Percentiles rank a stretch among this genome's conserved stretches.
Conservation (phyloP, 2,888 invertebrate species). For the Empis stercorea region DNA sequence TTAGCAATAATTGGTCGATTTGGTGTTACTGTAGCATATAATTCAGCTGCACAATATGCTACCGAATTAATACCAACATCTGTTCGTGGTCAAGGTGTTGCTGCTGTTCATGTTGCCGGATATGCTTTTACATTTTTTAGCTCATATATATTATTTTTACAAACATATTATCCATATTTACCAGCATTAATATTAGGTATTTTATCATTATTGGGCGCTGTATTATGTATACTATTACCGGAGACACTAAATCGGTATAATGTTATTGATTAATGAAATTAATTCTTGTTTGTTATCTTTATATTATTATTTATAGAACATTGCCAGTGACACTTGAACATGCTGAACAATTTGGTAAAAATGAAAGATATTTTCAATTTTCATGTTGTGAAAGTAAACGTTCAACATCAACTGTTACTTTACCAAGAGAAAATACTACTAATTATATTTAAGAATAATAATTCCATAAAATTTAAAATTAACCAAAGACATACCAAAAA, state of each 20-base stretch:
- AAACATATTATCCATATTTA: constrained; percentile 33
- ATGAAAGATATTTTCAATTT: constrained; percentile 40
- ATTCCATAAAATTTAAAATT: no score
- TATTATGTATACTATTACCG: constrained; percentile 43
- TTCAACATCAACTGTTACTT: not conserved
- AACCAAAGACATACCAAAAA: no score
- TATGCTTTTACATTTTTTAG: constrained; percentile 48
- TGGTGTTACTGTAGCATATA: constrained; percentile 48
- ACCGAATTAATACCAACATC: constrained; percentile 50
- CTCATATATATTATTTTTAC: constrained; percentile 40
- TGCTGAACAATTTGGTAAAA: constrained; percentile 43
- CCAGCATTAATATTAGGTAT: constrained; percentile 43
- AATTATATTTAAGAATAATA: no score
- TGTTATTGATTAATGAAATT: not conserved
- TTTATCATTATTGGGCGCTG: constrained; percentile 39
- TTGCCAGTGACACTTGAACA: constrained; percentile 45
- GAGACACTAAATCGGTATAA: constrained; percentile 40
- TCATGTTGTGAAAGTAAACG: constrained; percentile 24
- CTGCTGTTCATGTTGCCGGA: constrained; percentile 46
- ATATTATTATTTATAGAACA: constrained; percentile 22
- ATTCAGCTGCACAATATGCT: constrained; percentile 50
- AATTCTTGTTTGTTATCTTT: not conserved
- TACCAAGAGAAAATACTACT: not conserved
- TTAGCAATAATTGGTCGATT: constrained; percentile 43
- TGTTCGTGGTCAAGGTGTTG: constrained; percentile 48